Percentiles rank a stretch among this genome's conserved stretches.
These are phyloP conservation scores for Anthopleura xanthogrammica DNA, from an alignment of 92 coral and sea anemone species.

Conservation along the genomic window DNA sequence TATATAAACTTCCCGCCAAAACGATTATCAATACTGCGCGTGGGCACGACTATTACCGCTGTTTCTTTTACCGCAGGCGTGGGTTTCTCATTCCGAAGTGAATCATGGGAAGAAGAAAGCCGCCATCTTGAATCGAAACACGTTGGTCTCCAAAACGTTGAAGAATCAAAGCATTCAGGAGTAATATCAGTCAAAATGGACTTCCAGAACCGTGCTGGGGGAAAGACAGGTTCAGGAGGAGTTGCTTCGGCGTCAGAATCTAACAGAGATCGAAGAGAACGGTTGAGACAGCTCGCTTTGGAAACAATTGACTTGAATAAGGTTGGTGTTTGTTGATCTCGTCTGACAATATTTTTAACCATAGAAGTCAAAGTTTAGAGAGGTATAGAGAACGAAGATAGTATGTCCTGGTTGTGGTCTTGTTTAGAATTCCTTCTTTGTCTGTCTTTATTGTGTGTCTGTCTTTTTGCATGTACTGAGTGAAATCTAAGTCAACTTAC, in stretches of 20 bases:
- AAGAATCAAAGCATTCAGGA: conserved; percentile 1
- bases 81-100: neutral
- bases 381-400: too few species aligned
- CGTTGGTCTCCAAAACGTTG: neutral
- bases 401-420: too few species aligned
- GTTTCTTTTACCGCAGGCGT: neutral
- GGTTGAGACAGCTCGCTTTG: conserved; percentile 89
- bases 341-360: neutral
- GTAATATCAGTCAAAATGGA: conserved; percentile 56
- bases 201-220: conserved; percentile 97
- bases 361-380: too few species aligned
- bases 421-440: too few species aligned
- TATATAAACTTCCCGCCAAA: too few species aligned
- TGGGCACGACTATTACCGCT: neutral
- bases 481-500: too few species aligned
- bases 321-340: conserved; percentile 46
- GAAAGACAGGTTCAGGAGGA: conserved; percentile 98
- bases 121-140: conserved; percentile 34
- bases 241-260: conserved; percentile 96
- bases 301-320: conserved; percentile 97
- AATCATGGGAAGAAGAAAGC: conserved; percentile 33
- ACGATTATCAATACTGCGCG: neutral
- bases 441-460: too few species aligned
- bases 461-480: too few species aligned
- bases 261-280: conserved; percentile 95